A percentile compares a stretch with the other conserved stretches of the same genome.
Conservation (phyloP, 2,113 vertebrate genomes). For the Atrichornis clamosus region DNA sequence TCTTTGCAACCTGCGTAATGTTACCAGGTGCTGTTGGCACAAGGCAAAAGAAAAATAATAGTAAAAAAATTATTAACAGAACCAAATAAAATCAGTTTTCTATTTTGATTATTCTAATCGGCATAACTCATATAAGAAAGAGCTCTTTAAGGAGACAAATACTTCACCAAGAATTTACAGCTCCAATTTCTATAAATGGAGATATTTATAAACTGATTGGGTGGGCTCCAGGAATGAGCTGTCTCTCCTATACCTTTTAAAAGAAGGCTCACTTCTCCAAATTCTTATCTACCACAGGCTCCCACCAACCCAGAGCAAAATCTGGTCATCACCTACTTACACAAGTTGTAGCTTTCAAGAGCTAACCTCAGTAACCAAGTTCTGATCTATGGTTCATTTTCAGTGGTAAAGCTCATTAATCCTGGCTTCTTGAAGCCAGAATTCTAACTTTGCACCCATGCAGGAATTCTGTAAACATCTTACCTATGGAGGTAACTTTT, state of each 20-base stretch:
- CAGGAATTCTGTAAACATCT: neutral
- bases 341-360: neutral
- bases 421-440: neutral
- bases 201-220: neutral
- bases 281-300: neutral
- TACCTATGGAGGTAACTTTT: fast-evolving
- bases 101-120: neutral
- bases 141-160: neutral
- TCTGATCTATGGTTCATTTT: neutral
- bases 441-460: too few relatives aligned
- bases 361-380: neutral
- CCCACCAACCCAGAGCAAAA: neutral
- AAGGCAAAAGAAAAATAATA: neutral
- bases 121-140: neutral
- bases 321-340: neutral
- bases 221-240: neutral
- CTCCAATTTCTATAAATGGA: neutral
- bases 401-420: neutral
- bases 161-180: neutral
- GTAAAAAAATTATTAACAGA: neutral
- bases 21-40: neutral
- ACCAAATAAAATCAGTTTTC: neutral
- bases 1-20: neutral
- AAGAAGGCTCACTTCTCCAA: neutral
- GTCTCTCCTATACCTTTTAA: neutral